Base-by-base conservation (phyloP, 30 jellyfish, hydroid and myxozoan species). In the Hydractinia echinata region DNA sequence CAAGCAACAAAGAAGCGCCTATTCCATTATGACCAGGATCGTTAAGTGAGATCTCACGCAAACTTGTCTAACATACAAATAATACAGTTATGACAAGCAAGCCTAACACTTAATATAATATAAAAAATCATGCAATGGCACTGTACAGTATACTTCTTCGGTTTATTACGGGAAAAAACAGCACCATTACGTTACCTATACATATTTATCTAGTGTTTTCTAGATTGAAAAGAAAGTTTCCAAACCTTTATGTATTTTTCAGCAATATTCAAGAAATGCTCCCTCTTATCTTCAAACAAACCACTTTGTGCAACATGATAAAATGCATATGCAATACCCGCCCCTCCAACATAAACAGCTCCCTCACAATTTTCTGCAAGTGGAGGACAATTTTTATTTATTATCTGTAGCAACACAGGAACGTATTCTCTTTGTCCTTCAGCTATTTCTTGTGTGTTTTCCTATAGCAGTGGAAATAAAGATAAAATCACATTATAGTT, bases 281-380 rank as follows among this genome's bases (percentile, higher is more conserved):
- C 94, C 71, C 85, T 88, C 30, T 94, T 94, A 9, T 94, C 99
- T 52, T 92, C 88, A 80, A 94, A 94, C 13, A 77, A 81, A 53
- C 95, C 97, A 54, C 95, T 84, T 72, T 88, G 91, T 4, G 99
- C 96, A 11, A 94, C 99, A 79, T 94, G 99, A 58, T 88, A 94
- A 67, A 86, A 94, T 9, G 99, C 99, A 77, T 94, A 94, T 11
- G 96, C 99, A 67, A 94, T 88, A 15, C 99, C 99, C 7, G 96
- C 96, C 5, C 96, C 99, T 11, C 99, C 99, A 69, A 94, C 97
- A 72, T 94, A 94, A 83, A 94, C 55, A 10, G 83, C 99, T 8
- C 99, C 99, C 8, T 88, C 97, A 71, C 96, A 88, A 82, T 88
- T 88, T 56, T 94, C 99, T 4, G 97, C 89, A 8, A 85, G 68